These are phyloP conservation scores for Sinhomidia bicolor DNA, from an alignment of 2,888 invertebrate species.

Conservation along the genomic window DNA sequence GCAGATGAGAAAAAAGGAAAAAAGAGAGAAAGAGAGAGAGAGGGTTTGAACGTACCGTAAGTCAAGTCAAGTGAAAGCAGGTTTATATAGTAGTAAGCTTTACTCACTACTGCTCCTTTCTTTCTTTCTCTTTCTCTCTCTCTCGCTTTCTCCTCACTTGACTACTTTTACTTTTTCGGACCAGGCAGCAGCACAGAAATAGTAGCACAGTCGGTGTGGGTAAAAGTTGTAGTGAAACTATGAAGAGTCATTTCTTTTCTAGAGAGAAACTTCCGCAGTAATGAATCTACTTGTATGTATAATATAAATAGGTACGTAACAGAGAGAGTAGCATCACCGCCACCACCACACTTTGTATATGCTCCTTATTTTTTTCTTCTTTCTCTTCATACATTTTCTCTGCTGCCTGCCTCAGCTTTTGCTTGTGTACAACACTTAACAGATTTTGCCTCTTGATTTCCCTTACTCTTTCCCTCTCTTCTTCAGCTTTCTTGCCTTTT, in stretches of 20 bases:
- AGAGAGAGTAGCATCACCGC: not conserved
- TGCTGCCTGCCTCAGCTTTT: not conserved
- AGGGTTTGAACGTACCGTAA: not conserved
- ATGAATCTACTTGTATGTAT: conserved; percentile 66
- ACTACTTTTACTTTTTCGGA: conserved; percentile 27
- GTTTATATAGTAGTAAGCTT: conserved; percentile 30
- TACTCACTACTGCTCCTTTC: conserved; percentile 29
- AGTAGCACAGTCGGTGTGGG: not conserved
- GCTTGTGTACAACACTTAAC: conserved; percentile 51
- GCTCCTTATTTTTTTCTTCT: not conserved
- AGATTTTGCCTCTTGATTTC: conserved; percentile 38
- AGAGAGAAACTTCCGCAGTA: conserved; percentile 70
- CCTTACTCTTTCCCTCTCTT: not conserved
- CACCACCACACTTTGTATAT: conserved; percentile 1
- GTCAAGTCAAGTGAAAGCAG: conserved; percentile 49
- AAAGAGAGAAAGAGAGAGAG: not conserved
- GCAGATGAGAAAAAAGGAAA: not conserved
- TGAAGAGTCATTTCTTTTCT: conserved; percentile 61
- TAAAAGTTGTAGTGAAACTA: conserved; percentile 40
- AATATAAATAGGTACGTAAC: not conserved
- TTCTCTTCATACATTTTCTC: not conserved
- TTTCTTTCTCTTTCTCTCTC: not conserved
- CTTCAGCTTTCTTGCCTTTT: conserved; percentile 27
- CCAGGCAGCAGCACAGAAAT: conserved; percentile 38
- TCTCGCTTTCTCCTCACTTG: conserved; percentile 18